These are phyloP conservation scores for Lichenostomus cassidix DNA, from an alignment of 2,113 vertebrate species.

Conservation along the genomic window DNA sequence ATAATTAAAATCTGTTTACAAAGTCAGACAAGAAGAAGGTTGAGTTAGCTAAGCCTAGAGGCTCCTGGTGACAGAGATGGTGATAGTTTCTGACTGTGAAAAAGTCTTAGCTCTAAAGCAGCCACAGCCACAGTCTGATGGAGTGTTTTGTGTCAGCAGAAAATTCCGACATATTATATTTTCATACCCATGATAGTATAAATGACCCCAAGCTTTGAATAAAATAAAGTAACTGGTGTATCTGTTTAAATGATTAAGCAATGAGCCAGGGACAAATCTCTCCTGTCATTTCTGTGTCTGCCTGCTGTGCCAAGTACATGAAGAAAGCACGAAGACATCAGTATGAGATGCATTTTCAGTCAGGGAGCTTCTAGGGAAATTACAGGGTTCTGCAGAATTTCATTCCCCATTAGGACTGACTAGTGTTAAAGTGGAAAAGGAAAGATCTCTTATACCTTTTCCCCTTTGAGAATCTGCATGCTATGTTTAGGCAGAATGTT, in stretches of 20 bases:
- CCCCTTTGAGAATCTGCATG: not conserved
- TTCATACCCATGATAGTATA: constrained; percentile 15
- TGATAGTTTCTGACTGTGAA: not conserved
- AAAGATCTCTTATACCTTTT: constrained; percentile 44
- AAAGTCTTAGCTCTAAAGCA: constrained; percentile 10
- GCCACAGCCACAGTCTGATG: not conserved
- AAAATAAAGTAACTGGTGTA: constrained; percentile 10
- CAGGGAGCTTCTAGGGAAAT: constrained; percentile 77
- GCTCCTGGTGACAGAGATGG: not conserved
- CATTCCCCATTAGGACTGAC: constrained; percentile 61
- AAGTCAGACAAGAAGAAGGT: not conserved
- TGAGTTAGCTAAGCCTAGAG: not conserved
- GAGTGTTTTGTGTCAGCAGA: not conserved
- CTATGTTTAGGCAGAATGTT: constrained; percentile 8
- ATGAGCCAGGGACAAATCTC: constrained; percentile 37
- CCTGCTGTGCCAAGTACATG: constrained; percentile 31
- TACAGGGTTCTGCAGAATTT: constrained; percentile 69
- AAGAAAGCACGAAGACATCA: constrained; percentile 44
- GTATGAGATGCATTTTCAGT: constrained; percentile 38
- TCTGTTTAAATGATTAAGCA: constrained; percentile 60
- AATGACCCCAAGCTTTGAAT: constrained; percentile 16
- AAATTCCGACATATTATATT: constrained; percentile 32
- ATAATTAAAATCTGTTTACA: constrained; percentile 35
- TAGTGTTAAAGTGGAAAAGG: constrained; percentile 50
- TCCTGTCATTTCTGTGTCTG: constrained; percentile 49